phyloP scores from a whole-genome alignment of 2,797 vertebrate genomes.

The Pipistrellus nathusii region DNA sequence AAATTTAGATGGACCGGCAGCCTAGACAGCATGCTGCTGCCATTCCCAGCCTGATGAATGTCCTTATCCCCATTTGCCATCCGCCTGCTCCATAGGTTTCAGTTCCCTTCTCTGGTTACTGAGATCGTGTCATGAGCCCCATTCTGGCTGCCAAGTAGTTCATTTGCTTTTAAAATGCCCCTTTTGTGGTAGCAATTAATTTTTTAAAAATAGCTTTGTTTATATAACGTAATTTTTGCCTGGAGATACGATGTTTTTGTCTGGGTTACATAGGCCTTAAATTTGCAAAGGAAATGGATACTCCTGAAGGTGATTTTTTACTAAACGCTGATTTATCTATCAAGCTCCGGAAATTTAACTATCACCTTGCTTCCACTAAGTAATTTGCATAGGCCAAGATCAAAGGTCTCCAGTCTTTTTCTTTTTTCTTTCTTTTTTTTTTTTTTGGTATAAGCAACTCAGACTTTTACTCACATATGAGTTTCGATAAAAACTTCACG shows the following conservation, averaged over 20 bases:
- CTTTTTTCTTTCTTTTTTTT: background rate
- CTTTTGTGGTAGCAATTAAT: slow-evolving; percentile 26
- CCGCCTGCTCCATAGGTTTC: background rate
- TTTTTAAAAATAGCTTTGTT: slow-evolving; percentile 69
- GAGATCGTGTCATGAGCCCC: background rate
- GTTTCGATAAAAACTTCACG: slow-evolving; percentile 6
- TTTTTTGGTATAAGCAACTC: background rate
- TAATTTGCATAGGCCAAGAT: background rate
- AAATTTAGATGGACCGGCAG: background rate
- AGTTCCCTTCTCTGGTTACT: background rate
- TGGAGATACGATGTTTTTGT: slow-evolving; percentile 54
- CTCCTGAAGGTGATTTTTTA: slow-evolving; percentile 40
- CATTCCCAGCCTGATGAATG: background rate
- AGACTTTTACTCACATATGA: background rate
- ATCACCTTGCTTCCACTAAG: background rate
- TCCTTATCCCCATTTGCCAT: background rate
- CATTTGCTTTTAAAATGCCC: slow-evolving; percentile 57
- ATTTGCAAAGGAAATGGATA: slow-evolving; percentile 52
- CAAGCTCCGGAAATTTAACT: background rate
- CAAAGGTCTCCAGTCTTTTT: background rate
- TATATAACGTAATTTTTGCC: slow-evolving; percentile 67
- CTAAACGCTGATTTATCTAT: background rate
- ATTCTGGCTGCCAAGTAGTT: slow-evolving; percentile 12
- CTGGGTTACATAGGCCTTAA: slow-evolving; percentile 38
- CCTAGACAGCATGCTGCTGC: background rate